phyloP scores from a whole-genome alignment of 2,113 vertebrate genomes.

The Bombycilla garrulus region DNA sequence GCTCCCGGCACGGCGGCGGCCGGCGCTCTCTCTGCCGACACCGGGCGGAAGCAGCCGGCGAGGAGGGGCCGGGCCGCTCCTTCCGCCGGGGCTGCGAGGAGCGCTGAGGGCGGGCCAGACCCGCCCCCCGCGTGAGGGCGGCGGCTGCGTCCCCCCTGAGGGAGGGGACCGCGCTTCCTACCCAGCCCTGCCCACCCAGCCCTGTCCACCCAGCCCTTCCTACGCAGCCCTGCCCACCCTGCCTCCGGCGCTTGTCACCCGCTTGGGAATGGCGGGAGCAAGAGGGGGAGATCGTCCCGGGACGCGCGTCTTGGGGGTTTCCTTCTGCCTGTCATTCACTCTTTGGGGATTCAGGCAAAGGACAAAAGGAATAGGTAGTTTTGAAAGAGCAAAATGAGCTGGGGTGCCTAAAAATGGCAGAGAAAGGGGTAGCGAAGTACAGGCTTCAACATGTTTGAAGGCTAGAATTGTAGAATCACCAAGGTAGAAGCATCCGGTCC shows the following conservation, averaged over 20 bases:
- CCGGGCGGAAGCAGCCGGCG: neutral
- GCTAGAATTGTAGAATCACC: neutral
- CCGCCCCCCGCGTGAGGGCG: neutral
- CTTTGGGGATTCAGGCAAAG: neutral
- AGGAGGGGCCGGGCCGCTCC: neutral
- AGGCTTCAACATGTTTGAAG: rapidly evolving
- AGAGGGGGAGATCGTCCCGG: rapidly evolving
- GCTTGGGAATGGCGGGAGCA: rapidly evolving
- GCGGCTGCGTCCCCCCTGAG: rapidly evolving
- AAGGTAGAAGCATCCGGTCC: no score
- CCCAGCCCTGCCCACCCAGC: rapidly evolving
- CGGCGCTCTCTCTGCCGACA: neutral
- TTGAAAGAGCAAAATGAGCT: neutral
- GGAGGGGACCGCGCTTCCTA: rapidly evolving
- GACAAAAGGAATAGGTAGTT: neutral
- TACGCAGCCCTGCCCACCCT: rapidly evolving
- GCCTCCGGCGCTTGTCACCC: rapidly evolving
- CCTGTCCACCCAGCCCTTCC: neutral
- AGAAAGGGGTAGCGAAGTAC: neutral
- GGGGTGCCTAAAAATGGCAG: neutral
- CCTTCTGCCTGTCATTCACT: neutral
- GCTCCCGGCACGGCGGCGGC: neutral
- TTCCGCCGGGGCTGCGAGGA: constrained; percentile 4
- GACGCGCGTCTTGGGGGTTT: rapidly evolving
- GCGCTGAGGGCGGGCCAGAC: neutral